Evolutionary conservation across 2,888 invertebrate species (phyloP), one percentile per base, ranked within the genome.

Genomic region (Xylota segnis): DNA sequence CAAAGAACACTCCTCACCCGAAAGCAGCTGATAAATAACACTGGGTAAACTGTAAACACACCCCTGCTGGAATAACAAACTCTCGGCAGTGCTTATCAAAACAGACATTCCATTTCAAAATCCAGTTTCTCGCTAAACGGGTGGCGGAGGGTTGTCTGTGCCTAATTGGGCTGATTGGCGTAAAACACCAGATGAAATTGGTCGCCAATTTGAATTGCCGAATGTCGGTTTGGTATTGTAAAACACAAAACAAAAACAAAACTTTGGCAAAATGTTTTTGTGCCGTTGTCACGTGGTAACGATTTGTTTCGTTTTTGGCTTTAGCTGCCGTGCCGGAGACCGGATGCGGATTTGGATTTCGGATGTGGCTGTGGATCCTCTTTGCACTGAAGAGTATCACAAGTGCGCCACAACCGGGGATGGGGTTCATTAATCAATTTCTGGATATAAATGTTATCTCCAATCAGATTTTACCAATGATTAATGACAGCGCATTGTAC

Each of bases 361-460:
- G 59, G 72, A 72, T 68, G n/a, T 18, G 58, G 34, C 32, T 27
- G 59, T 27, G 68, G 71, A 77, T 63, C 59, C 59, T 66, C 27
- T 82, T 32, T 63, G 56, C 61, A 59, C n/a, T 54, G 52, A 71
- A 52, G 56, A 70, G 65, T 71, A 50, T 18, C 29, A 45, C 45
- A 66, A 59, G 65, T 43, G 16, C n/a, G 52, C 40, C 61, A 9
- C 61, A 9, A 9, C 52, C 18, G n/a, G 63, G 29, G 63, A 32
- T 56, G 82, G 61, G 66, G 68, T 77, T 77, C 82, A 82, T 81
- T 86, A 82, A 86, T 82, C 82, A 86, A 86, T 86, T 86, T 50
- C 47, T 90, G 90, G 90, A 88, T 90, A 90, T 90, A 90, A 91
- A 90, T 90, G 89, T 90, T 91, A 90, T 90, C 89, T 90, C 89